Evolutionary conservation across 23 tunicate species (phyloP), one percentile per base, ranked within the genome.

Genomic region (Botrylloides violaceus): DNA sequence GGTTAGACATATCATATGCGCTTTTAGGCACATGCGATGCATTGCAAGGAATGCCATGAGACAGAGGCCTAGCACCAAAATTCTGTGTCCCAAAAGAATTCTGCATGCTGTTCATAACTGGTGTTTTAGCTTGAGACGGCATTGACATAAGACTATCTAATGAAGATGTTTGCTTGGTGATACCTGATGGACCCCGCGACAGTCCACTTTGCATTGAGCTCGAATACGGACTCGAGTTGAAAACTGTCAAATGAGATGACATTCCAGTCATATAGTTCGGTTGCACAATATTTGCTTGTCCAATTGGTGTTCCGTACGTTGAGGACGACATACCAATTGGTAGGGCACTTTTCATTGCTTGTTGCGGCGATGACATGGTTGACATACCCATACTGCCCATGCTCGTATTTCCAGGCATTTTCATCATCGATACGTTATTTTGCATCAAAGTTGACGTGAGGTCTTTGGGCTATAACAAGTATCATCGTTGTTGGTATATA

Each of bases 391-490:
- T 38, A 5, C 31, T n/a, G 56, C 26, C 37, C 25, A 19, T 18
- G 29, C 25, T 68, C 5, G 0, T 19, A 12, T 55, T 37, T 3
- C 35, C 35, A 29, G 74, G 49, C 65, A 18, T 18, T n/a, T 30
- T 1, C 24, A 43, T 37, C 74, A 25, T 43, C 21, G 27, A 75
- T 26, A 75, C 58, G 55, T 81, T 87, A 34, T 35, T 66, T 61
- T 91, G 81, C 85, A 68, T 84, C 50, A 83, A 36, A 33, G 82
- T 74, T 50, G 98, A 83, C 20, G 98, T 83, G 0, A 91, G 74
- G 56, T 83, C 86, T 75, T 83, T 83, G 1, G 98, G 80, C 81
- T 83, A 88, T 5, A 53, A 28, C n/a, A n/a, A 49, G 58, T n/a
- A n/a, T n/a, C n/a, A n/a, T n/a, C n/a, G n/a, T n/a, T n/a, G n/a